Evolutionary conservation across 2,888 invertebrate species (phyloP).

Genomic region (Clistopyga incitator): DNA sequence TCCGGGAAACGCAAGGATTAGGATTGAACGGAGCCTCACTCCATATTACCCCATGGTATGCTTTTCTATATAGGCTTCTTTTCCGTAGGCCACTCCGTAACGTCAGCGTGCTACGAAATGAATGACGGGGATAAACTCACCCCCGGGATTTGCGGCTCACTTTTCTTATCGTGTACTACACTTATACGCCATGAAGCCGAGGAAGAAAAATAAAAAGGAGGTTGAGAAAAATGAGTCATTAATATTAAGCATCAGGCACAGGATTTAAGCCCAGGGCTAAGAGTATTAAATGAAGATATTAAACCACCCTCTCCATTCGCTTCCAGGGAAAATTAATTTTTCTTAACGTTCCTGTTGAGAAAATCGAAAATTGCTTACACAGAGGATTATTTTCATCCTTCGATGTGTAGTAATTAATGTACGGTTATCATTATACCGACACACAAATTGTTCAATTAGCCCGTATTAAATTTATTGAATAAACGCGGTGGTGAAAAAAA

Average conservation of each 20-base stretch:
- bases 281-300: slow-evolving; percentile 62
- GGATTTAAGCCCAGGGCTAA: slow-evolving; percentile 56
- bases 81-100: slow-evolving; percentile 41
- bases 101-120: slow-evolving; percentile 74
- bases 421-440: not conserved
- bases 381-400: not conserved
- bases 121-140: slow-evolving; percentile 74
- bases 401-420: not conserved
- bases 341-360: not conserved
- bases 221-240: slow-evolving; percentile 63
- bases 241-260: slow-evolving; percentile 63
- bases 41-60: not conserved
- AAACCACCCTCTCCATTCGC: slow-evolving; percentile 53
- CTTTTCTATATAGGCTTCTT: slow-evolving; percentile 19
- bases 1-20: slow-evolving; percentile 34
- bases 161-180: slow-evolving; percentile 54
- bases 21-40: slow-evolving; percentile 34
- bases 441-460: not conserved
- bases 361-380: not conserved
- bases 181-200: slow-evolving; percentile 16
- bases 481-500: too few relatives aligned
- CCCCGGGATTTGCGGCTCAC: slow-evolving; percentile 62
- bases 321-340: slow-evolving; percentile 45
- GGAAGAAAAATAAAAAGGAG: slow-evolving; percentile 23
- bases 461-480: not conserved